phyloP scores from a whole-genome alignment of 1,140 invertebrate genomes.

The Dermatophagoides farinae region DNA sequence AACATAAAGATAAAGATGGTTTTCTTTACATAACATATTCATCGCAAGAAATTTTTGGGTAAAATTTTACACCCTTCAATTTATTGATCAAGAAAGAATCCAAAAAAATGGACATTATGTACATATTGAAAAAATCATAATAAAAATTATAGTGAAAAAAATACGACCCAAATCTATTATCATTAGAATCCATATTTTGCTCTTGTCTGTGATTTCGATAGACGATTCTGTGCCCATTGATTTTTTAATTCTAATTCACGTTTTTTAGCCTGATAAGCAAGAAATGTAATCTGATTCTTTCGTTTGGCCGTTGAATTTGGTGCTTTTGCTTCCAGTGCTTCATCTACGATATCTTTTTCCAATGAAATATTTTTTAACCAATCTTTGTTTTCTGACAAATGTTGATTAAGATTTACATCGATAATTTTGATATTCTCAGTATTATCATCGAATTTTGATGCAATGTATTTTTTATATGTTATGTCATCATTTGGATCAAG shows the following conservation, averaged over 20 bases:
- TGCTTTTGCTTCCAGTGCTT: background rate
- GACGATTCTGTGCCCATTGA: conserved; percentile 69
- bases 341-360: background rate
- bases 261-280: conserved; percentile 78
- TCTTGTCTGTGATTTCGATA: conserved; percentile 55
- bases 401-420: conserved; percentile 8
- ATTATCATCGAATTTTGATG: conserved; percentile 12
- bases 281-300: conserved; percentile 90
- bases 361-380: conserved; percentile 10
- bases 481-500: conserved; percentile 3
- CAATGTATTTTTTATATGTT: conserved; percentile 10
- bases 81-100: background rate
- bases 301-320: conserved; percentile 20
- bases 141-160: background rate
- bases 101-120: background rate
- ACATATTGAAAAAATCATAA: background rate
- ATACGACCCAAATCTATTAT: background rate
- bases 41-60: conserved; percentile 63
- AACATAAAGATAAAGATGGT: conserved; percentile 48
- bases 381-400: conserved; percentile 5
- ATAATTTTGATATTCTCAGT: conserved; percentile 9
- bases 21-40: conserved; percentile 69
- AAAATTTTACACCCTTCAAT: background rate
- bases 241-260: conserved; percentile 80
- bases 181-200: conserved; percentile 31